Evolutionary conservation across 2,888 invertebrate species (phyloP).

Genomic region (Coecobrya sp.): DNA sequence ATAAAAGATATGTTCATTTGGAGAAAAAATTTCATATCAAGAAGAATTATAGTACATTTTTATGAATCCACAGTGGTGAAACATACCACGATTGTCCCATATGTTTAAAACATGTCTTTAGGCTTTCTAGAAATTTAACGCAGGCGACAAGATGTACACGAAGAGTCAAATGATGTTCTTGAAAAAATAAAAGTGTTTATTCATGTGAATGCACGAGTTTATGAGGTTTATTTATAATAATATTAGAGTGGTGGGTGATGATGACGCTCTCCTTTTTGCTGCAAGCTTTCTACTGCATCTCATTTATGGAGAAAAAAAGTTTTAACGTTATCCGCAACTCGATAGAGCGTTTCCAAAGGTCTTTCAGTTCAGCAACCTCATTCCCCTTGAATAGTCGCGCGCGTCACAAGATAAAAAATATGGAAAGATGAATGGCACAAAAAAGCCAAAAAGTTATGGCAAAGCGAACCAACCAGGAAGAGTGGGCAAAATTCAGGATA

Average conservation of each 20-base stretch:
- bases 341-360: constrained; percentile 81
- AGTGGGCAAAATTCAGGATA: constrained; percentile 5
- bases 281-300: constrained; percentile 33
- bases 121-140: background rate
- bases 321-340: constrained; percentile 68
- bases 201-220: constrained; percentile 65
- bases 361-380: constrained; percentile 79
- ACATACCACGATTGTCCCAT: background rate
- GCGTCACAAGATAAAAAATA: constrained; percentile 70
- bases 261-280: constrained; percentile 29
- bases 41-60: background rate
- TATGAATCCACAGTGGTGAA: background rate
- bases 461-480: background rate
- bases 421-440: constrained; percentile 59
- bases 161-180: constrained; percentile 18
- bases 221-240: constrained; percentile 64
- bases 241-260: constrained; percentile 62
- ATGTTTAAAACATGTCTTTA: background rate
- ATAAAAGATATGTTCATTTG: background rate
- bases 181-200: constrained; percentile 63
- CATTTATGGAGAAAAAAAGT: constrained; percentile 13
- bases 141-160: background rate
- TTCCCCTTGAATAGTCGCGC: constrained; percentile 66
- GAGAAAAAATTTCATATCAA: background rate
- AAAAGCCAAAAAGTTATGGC: constrained; percentile 60